Conservation (phyloP, 2,888 invertebrate species). For the Urechis unicinctus region DNA sequence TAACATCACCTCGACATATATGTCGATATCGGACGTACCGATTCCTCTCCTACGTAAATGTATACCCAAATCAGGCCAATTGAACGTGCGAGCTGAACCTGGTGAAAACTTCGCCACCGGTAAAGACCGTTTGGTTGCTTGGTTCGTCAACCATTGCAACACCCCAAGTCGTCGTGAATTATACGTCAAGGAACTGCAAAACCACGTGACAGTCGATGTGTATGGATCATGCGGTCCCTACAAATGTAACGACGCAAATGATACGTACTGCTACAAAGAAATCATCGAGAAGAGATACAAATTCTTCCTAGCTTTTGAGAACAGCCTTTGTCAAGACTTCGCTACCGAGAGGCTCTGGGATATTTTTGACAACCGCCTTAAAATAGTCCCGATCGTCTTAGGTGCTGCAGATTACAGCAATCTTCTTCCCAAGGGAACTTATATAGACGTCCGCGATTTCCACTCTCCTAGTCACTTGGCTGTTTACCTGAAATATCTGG, state of each 20-base stretch:
- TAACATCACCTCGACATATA: background rate
- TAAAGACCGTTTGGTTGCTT: conserved; percentile 2
- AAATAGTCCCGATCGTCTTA: conserved; percentile 8
- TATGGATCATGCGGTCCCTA: conserved; percentile 6
- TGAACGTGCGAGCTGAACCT: background rate
- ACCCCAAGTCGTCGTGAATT: background rate
- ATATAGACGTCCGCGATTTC: conserved; percentile 4
- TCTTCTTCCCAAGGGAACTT: conserved; percentile 3
- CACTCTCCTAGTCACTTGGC: conserved; percentile 6
- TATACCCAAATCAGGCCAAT: background rate
- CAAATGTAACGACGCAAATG: background rate
- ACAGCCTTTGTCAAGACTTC: conserved; percentile 7
- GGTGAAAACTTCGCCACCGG: background rate
- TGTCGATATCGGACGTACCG: background rate
- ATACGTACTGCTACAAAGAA: background rate
- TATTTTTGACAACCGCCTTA: background rate
- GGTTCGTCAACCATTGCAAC: conserved; percentile 7
- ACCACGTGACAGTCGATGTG: conserved; percentile 3
- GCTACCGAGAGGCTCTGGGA: conserved; percentile 6
- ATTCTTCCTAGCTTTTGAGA: conserved; percentile 11
- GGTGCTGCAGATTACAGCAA: conserved; percentile 5
- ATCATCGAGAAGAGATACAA: conserved; percentile 3
- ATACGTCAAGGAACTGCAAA: conserved; percentile 4
- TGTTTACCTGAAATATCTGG: background rate
- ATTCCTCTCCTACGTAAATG: background rate